These are phyloP conservation scores for Tetheella fluctuosa DNA, from an alignment of 2,888 invertebrate species.

Conservation along the genomic window DNA sequence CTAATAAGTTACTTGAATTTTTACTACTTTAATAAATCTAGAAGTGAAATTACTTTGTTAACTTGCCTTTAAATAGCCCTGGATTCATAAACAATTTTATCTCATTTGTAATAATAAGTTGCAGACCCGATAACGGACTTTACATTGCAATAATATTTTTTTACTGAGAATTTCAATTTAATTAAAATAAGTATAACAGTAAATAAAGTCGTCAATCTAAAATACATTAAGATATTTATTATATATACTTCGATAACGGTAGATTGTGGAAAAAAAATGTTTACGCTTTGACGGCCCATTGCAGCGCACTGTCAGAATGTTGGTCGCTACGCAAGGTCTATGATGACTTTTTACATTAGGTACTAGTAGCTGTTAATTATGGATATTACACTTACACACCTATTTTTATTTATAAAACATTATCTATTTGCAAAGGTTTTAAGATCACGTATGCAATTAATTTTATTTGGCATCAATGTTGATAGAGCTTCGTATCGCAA, in stretches of 20 bases:
- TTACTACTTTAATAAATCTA: constrained; percentile 18
- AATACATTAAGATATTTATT: constrained; percentile 30
- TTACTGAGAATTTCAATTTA: constrained; percentile 29
- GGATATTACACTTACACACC: too few relatives aligned
- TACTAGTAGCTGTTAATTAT: not conserved
- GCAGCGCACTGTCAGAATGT: constrained; percentile 38
- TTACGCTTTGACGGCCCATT: constrained; percentile 23
- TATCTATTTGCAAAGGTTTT: too few relatives aligned
- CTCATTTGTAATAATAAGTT: not conserved
- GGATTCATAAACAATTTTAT: not conserved
- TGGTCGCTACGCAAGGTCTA: constrained; percentile 35
- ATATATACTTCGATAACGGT: constrained; percentile 51
- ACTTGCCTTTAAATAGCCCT: not conserved
- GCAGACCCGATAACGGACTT: not conserved
- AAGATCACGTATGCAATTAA: too few relatives aligned
- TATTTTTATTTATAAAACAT: too few relatives aligned
- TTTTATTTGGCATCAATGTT: too few relatives aligned
- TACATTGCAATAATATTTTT: constrained; percentile 1
- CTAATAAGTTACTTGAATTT: constrained; percentile 35
- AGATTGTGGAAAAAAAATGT: constrained; percentile 42
- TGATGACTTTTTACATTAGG: not conserved
- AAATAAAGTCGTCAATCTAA: constrained; percentile 45
- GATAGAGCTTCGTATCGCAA: too few relatives aligned
- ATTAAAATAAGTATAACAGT: constrained; percentile 50
- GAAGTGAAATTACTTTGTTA: not conserved